phyloP scores from a whole-genome alignment of 2,797 vertebrate species.

The Eulemur mongoz region DNA sequence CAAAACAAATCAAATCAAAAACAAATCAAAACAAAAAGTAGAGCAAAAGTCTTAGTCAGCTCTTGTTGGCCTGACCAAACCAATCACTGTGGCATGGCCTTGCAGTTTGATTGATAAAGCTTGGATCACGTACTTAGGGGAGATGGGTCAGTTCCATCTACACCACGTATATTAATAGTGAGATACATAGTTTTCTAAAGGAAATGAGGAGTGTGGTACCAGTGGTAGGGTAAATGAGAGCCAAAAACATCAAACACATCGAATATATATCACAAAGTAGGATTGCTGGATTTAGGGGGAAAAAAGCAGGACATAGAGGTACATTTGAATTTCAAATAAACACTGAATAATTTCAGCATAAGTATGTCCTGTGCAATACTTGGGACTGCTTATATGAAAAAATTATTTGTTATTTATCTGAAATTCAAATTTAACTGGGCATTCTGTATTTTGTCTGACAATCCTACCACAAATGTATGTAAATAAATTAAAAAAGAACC shows the following conservation, averaged over 20 bases:
- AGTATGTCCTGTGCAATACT: background rate
- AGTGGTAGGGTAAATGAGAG: background rate
- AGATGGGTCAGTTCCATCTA: background rate
- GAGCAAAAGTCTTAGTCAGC: background rate
- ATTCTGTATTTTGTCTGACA: background rate
- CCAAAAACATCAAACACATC: background rate
- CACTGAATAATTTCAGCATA: background rate
- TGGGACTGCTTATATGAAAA: background rate
- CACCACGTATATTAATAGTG: background rate
- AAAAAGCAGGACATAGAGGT: background rate
- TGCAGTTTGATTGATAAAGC: background rate
- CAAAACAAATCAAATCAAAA: too few relatives aligned
- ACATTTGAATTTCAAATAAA: slow-evolving; percentile 1
- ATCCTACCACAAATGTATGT: background rate
- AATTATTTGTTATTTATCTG: background rate
- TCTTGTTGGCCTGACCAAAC: background rate
- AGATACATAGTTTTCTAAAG: background rate
- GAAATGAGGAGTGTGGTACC: background rate
- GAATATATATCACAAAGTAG: background rate
- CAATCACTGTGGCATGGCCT: background rate
- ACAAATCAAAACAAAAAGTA: background rate
- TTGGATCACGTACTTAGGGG: background rate
- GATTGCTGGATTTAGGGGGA: background rate
- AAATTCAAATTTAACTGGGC: background rate
- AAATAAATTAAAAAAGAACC: background rate